Base-by-base conservation (phyloP, 2,888 invertebrate genomes). In the Pachymerium ferrugineum region DNA sequence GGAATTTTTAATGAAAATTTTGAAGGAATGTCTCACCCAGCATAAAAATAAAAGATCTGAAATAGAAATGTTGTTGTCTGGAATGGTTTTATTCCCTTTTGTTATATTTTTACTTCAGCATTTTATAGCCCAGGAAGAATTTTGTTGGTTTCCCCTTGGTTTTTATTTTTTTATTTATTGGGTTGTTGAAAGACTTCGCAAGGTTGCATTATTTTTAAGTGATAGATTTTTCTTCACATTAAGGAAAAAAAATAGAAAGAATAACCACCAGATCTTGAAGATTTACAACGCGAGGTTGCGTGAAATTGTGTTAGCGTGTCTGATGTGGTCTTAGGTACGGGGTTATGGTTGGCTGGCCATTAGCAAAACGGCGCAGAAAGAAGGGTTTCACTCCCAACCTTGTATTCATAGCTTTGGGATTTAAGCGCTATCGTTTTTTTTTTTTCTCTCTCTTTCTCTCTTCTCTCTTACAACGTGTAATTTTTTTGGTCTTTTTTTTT, bases 291-390 rank as follows among this genome's bases (percentile, higher is more conserved):
- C 25, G 10, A 25, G 8, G 25, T 25, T 22, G 5, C 54, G 14
- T 8, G 54, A 54, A 54, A 25, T 54, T 54, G 54, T 54, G 54
- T 25, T 54, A 54, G 54, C 54, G 54, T 54, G 25, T 54, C 54
- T 54, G 19, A 54, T 54, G 54, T 54, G 25, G 54, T 54, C 54
- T 54, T 54, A 54, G 54, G 25, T 8, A 54, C 54, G 22, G 54
- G 54, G 54, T 54, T 54, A 54, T 25, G 54, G 25, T 54, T 54
- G 54, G 54, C 54, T 54, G 54, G 54, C 14, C 54, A 25, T 54
- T 54, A 54, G 54, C 54, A 54, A 54, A 54, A 25, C 54, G 47
- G 25, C 25, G 22, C 54, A 25, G 54, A 54, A 25, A 25, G 54
- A 54, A 25, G 14, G 54, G 54, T 6, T 54, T 54, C 25, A 6